Evolutionary conservation across 2,888 invertebrate species (phyloP).

Genomic region (Branchellion lobata): DNA sequence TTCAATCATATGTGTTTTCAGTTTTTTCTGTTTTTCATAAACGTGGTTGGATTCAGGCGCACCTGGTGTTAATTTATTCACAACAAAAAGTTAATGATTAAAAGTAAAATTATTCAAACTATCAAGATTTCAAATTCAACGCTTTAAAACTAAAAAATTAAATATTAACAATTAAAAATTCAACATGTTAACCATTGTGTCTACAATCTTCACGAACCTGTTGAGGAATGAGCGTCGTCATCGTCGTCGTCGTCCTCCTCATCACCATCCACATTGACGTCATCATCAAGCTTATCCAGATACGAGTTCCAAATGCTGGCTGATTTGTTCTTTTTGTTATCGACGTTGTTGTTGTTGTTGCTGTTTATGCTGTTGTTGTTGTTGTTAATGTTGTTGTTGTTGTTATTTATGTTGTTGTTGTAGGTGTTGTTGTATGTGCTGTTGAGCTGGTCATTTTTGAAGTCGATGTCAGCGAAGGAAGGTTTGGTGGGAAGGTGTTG

Average conservation of each 20-base stretch:
- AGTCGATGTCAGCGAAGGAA: background rate
- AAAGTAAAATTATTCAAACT: no score
- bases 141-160: no score
- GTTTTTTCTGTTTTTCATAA: no score
- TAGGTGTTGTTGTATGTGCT: background rate
- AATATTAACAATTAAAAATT: no score
- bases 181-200: no score
- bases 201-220: no score
- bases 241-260: background rate
- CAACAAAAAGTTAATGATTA: no score
- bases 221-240: background rate
- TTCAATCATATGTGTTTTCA: no score
- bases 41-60: no score
- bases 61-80: no score
- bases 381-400: background rate
- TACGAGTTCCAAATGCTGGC: background rate
- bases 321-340: background rate
- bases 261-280: background rate
- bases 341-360: background rate
- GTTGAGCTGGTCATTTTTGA: background rate
- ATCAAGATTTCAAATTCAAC: no score
- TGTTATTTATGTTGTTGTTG: background rate
- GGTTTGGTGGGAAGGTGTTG: background rate
- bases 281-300: background rate
- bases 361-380: background rate